Base-by-base conservation (phyloP, 2,797 vertebrate species). In the Lutjanus argentimaculatus region DNA sequence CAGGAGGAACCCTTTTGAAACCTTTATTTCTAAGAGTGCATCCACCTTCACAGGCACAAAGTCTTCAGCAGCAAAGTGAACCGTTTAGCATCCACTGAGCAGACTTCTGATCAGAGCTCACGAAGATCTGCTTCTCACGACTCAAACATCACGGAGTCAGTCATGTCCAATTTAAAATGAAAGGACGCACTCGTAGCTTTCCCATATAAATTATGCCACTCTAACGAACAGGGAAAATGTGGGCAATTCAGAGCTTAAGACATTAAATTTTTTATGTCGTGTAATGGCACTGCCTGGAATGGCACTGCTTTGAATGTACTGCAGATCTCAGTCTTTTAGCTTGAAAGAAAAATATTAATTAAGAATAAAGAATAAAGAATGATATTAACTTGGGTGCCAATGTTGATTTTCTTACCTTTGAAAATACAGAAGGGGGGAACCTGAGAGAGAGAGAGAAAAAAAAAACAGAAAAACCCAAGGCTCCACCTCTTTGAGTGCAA, bases 241-340 rank as follows among this genome's bases (percentile, higher is more conserved):
- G 55, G 42, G 64, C 52, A 74, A 77, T 71, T 81, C 61, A 61
- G 58, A 80, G 53, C 61, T 82, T 62, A 67, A 69, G 74, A 79
- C 56, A 21, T 61, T 83, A n/a, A 8, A 80, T 80, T 21, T 82
- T 91, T 83, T 1, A 86, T 84, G 86, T 2, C 6, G 13, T 40
- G 67, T 85, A 84, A 85, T 85, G 69, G 77, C 72, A 63, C 76
- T 64, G 52, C 11, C 42, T 46, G 70, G 48, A 84, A 84, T 81
- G 64, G 75, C 48, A 14, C 43, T 46, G 67, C 67, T 67, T 25
- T 81, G n/a, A 73, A 70, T n/a, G 48, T 14, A 12, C 1, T 49
- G 15, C 1, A 22, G 61, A 59, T 40, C 16, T 61, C 13, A 7
- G 25, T 62, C 55, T 67, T 72, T 77, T 21, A 70, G 40, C 48